A percentile compares a stretch with the other conserved stretches of the same genome.
These are phyloP conservation scores for Rissa tridactyla DNA, from an alignment of 2,113 vertebrate genomes.

Conservation along the genomic window DNA sequence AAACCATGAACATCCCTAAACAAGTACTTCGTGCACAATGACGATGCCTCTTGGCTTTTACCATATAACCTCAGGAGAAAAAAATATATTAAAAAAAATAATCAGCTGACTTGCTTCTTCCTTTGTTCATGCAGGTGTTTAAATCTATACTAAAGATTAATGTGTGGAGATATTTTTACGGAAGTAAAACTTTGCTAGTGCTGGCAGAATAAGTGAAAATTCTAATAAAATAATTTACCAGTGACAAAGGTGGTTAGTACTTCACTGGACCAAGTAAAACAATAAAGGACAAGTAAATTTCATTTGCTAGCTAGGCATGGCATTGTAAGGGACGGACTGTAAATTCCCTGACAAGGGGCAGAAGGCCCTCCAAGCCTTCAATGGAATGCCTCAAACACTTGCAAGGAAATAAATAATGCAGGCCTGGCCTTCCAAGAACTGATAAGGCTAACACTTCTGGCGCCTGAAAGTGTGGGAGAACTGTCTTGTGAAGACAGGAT, in stretches of 20 bases:
- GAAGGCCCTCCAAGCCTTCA: too few species aligned
- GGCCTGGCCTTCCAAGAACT: too few species aligned
- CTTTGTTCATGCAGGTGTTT: background rate
- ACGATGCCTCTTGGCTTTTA: background rate
- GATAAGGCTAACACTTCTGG: too few species aligned
- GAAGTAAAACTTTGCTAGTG: background rate
- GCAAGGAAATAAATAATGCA: too few species aligned
- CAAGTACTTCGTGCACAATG: background rate
- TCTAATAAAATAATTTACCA: background rate
- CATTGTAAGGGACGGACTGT: too few species aligned
- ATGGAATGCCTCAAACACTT: too few species aligned
- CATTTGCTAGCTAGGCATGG: background rate
- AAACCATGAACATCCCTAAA: background rate
- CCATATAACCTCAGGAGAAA: rapidly evolving
- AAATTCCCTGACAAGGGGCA: too few species aligned
- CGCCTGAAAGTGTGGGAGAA: too few species aligned
- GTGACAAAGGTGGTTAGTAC: background rate
- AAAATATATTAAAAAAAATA: background rate
- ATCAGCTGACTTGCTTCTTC: background rate
- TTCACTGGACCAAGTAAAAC: background rate
- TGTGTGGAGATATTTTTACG: background rate
- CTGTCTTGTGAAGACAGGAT: too few species aligned
- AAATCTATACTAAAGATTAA: background rate
- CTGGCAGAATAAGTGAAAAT: background rate
- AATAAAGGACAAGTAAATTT: background rate